Evolutionary conservation across 2,797 vertebrate species (phyloP).

Genomic region (Hipposideros larvatus): DNA sequence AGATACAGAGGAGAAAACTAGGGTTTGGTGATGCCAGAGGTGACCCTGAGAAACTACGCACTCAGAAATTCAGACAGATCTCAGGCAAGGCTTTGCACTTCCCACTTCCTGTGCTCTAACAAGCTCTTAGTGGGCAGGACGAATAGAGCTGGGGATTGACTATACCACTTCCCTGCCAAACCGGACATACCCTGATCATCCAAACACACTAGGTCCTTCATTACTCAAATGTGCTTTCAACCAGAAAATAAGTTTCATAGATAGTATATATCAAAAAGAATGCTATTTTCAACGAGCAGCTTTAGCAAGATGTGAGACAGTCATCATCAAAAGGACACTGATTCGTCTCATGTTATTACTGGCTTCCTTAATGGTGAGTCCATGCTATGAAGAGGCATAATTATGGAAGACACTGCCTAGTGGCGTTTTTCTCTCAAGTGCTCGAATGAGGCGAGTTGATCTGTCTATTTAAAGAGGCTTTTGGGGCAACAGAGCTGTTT

Average conservation of each 20-base stretch:
- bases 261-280: neutral
- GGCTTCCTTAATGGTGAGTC: neutral
- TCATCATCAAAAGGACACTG: neutral
- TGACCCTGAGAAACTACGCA: neutral
- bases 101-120: neutral
- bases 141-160: too few relatives aligned
- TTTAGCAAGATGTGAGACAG: neutral
- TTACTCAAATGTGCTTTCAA: neutral
- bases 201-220: neutral
- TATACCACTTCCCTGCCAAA: neutral
- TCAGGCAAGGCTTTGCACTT: neutral
- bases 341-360: neutral
- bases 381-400: neutral
- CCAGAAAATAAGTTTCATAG: neutral
- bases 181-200: neutral
- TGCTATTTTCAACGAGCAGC: neutral
- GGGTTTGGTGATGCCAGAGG: neutral
- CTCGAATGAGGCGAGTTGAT: neutral
- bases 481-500: neutral
- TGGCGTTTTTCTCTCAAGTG: neutral
- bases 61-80: neutral
- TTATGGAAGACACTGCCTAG: neutral
- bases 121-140: neutral
- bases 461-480: neutral
- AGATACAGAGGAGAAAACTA: neutral